Conservation (phyloP, 2,797 vertebrate genomes). For the Urosaurus nigricauda region DNA sequence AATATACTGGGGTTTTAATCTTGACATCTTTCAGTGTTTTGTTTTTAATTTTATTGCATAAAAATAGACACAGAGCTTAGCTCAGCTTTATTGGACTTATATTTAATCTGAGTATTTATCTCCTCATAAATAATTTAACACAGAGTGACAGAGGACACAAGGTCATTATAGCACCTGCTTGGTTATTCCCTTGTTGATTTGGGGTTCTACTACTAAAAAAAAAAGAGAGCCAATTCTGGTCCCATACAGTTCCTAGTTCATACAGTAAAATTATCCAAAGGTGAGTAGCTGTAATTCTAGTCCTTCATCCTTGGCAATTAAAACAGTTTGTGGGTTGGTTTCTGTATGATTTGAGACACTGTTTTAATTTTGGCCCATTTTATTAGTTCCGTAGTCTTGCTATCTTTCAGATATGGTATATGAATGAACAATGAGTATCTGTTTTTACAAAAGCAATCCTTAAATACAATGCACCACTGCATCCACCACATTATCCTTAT, state of each 20-base stretch:
- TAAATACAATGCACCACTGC: neutral
- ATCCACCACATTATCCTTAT: neutral
- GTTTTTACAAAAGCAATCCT: neutral
- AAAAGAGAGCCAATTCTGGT: neutral
- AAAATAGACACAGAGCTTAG: conserved; percentile 27
- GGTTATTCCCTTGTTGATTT: conserved; percentile 13
- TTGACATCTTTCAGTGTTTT: conserved; percentile 22
- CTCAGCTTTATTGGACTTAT: conserved; percentile 29
- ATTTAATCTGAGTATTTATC: conserved; percentile 26
- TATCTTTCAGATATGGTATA: neutral
- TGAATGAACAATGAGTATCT: neutral
- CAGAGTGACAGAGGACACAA: neutral
- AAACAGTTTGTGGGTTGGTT: neutral
- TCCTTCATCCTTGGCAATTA: neutral
- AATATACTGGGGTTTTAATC: conserved; percentile 6
- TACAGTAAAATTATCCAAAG: neutral
- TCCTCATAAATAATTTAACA: neutral
- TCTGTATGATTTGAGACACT: neutral
- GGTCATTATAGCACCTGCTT: neutral
- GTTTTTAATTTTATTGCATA: conserved; percentile 39
- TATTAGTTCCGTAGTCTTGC: neutral
- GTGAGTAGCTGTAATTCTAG: neutral
- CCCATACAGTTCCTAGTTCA: neutral
- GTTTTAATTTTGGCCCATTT: neutral
- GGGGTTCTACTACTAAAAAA: neutral